phyloP scores from a whole-genome alignment of 2,888 invertebrate genomes.

The Allygus modestus region DNA sequence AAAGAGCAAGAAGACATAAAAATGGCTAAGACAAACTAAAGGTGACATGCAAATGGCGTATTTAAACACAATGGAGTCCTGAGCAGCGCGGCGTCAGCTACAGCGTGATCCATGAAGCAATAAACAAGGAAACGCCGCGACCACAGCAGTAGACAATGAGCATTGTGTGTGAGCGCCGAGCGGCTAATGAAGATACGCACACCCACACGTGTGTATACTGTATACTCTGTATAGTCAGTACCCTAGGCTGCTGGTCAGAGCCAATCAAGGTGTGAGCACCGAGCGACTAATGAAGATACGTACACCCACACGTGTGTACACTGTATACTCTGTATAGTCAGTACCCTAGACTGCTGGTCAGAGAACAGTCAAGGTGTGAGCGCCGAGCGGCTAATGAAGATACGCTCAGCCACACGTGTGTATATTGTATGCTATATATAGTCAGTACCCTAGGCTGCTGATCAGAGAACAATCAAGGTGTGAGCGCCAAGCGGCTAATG shows the following conservation, averaged over 20 bases:
- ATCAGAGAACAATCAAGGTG: constrained; percentile 2
- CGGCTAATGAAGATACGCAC: constrained; percentile 29
- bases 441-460: background rate
- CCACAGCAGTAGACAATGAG: constrained; percentile 34
- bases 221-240: too few relatives aligned
- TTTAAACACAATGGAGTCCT: constrained; percentile 53
- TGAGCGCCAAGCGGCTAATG: too few relatives aligned
- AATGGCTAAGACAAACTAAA: constrained; percentile 48
- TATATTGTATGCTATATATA: background rate
- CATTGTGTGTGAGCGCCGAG: constrained; percentile 29
- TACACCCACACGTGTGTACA: background rate
- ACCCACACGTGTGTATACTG: constrained; percentile 11
- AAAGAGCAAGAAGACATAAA: constrained; percentile 30
- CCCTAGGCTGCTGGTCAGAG: too few relatives aligned
- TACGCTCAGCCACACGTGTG: constrained; percentile 1
- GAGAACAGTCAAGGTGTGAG: background rate
- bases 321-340: background rate
- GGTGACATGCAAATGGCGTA: constrained; percentile 56
- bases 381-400: constrained; percentile 8
- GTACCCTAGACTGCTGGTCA: too few relatives aligned
- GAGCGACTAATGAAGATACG: constrained; percentile 23
- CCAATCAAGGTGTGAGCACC: constrained; percentile 7
- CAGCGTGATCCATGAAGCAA: constrained; percentile 46
- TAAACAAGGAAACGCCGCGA: constrained; percentile 21
- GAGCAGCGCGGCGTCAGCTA: constrained; percentile 23